These are phyloP conservation scores for Periophthalmus modestus DNA, from an alignment of 2,113 vertebrate species.

Conservation along the genomic window DNA sequence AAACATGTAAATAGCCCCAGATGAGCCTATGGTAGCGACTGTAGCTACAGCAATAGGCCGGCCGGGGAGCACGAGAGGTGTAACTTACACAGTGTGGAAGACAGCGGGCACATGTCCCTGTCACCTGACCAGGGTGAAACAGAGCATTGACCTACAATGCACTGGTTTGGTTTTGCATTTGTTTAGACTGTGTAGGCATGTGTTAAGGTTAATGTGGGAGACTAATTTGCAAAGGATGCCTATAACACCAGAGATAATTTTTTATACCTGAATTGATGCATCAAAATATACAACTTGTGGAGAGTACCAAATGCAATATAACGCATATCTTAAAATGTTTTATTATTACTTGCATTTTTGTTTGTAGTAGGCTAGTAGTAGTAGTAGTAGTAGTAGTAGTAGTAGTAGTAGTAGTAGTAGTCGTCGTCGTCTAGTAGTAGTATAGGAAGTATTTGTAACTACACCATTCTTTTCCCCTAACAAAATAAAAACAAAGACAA, in stretches of 20 bases:
- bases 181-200: neutral
- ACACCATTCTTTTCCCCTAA: too few relatives aligned
- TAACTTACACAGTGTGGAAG: slow-evolving; percentile 57
- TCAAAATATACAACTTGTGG: neutral
- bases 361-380: too few relatives aligned
- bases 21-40: slow-evolving; percentile 57
- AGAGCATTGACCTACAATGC: slow-evolving; percentile 32
- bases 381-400: too few relatives aligned
- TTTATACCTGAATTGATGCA: neutral
- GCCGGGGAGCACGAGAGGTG: slow-evolving; percentile 52
- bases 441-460: too few relatives aligned
- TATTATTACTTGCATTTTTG: too few relatives aligned
- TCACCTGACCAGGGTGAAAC: slow-evolving; percentile 29
- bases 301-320: too few relatives aligned
- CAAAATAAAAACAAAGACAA: too few relatives aligned
- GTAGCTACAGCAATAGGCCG: slow-evolving; percentile 45
- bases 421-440: too few relatives aligned
- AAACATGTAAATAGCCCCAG: slow-evolving; percentile 75
- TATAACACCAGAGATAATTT: neutral
- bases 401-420: too few relatives aligned
- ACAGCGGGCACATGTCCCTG: slow-evolving; percentile 26
- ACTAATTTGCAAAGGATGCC: neutral
- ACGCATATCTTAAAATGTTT: too few relatives aligned
- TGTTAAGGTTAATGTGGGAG: slow-evolving; percentile 17
- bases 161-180: slow-evolving; percentile 17